Percentiles rank a stretch among this genome's conserved stretches.
These are phyloP conservation scores for Halictus rubicundus DNA, from an alignment of 1,140 invertebrate species.

Conservation along the genomic window DNA sequence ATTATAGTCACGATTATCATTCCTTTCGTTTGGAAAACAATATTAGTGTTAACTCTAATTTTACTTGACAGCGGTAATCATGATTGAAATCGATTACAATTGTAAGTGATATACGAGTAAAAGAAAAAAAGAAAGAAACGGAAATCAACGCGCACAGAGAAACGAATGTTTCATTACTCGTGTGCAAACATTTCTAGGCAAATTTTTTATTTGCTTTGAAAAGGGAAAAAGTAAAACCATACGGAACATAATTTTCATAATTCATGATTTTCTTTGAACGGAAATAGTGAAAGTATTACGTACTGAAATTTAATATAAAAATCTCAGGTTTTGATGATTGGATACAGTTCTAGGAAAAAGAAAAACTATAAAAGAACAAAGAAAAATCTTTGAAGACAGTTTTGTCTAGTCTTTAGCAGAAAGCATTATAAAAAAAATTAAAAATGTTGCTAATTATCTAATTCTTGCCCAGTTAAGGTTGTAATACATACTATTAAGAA, in stretches of 20 bases:
- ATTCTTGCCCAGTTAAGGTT: constrained; percentile 59
- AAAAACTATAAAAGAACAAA: constrained; percentile 17
- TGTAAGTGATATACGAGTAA: constrained; percentile 12
- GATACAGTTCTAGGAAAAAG: constrained; percentile 17
- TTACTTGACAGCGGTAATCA: neutral
- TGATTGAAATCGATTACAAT: constrained; percentile 10
- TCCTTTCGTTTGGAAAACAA: constrained; percentile 37
- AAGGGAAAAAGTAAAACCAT: neutral
- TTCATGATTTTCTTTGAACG: constrained; percentile 7
- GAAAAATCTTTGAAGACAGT: constrained; percentile 37
- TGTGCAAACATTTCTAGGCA: neutral
- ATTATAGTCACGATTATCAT: constrained; percentile 38
- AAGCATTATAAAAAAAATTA: constrained; percentile 47
- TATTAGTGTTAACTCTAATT: constrained; percentile 37
- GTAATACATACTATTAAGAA: constrained; percentile 63
- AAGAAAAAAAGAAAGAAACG: too few relatives aligned
- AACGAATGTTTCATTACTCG: constrained; percentile 12
- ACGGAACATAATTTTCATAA: constrained; percentile 17
- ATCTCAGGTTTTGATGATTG: constrained; percentile 46
- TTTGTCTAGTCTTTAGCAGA: constrained; percentile 49
- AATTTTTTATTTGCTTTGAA: neutral
- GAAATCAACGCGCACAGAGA: constrained; percentile 31
- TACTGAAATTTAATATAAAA: constrained; percentile 44
- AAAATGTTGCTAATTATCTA: constrained; percentile 50
- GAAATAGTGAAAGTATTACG: constrained; percentile 35